phyloP scores from a whole-genome alignment of 2,797 vertebrate species.

The Sus cebifrons region DNA sequence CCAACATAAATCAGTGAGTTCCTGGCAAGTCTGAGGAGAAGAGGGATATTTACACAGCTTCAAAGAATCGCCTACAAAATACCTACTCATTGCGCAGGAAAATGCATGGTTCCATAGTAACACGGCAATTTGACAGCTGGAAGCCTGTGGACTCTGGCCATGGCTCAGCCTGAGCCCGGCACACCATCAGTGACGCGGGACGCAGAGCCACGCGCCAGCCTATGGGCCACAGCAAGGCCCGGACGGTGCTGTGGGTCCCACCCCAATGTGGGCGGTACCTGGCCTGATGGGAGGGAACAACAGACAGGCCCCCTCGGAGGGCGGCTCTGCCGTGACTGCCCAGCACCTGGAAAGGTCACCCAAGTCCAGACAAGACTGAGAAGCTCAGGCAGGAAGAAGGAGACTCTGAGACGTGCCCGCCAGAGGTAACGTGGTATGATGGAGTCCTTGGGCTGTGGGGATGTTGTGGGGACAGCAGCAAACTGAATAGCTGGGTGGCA shows the following conservation, averaged over 20 bases:
- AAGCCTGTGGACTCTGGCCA: neutral
- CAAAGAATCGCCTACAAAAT: neutral
- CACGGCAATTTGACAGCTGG: too few species aligned
- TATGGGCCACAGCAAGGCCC: neutral
- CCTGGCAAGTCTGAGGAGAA: neutral
- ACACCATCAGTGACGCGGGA: rapidly evolving
- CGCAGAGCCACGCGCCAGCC: rapidly evolving
- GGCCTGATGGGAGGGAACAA: neutral
- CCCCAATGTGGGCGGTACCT: rapidly evolving
- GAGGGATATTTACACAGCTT: rapidly evolving
- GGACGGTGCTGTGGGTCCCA: too few species aligned
- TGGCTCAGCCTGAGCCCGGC: neutral
- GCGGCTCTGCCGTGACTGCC: neutral
- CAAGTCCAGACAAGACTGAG: too few species aligned
- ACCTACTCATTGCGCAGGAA: too few species aligned
- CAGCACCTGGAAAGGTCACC: neutral
- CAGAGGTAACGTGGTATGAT: too few species aligned
- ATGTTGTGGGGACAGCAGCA: neutral
- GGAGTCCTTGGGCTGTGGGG: too few species aligned
- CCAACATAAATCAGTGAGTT: neutral
- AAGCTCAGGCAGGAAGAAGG: rapidly evolving
- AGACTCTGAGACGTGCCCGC: too few species aligned
- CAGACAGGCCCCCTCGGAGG: rapidly evolving
- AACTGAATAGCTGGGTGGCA: neutral
- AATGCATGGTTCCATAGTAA: neutral